Base-by-base conservation (phyloP, 2,888 invertebrate species). In the Myopa testacea region DNA sequence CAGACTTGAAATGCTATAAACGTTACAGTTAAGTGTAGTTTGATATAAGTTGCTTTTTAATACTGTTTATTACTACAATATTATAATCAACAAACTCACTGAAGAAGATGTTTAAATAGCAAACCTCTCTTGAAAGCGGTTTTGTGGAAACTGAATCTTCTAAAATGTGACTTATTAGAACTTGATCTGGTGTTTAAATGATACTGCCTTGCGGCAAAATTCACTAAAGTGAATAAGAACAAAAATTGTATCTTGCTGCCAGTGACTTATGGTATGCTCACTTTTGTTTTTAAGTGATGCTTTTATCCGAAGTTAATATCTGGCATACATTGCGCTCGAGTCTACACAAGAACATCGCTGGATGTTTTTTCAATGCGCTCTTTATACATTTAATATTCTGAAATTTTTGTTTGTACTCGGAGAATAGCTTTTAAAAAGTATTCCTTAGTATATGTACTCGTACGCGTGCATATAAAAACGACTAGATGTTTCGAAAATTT, bases 51-150 rank as follows among this genome's bases (percentile, higher is more conserved):
- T 45, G 45, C 45, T 6, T 45, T 3, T 8, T 26, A 26, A 26
- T 26, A 26, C 26, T 45, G 6, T 45, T 45, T 10, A 8, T 10
- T 45, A 10, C 45, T 10, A 8, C 45, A 8, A 10, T 45, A 45
- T 6, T 8, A 45, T 45, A 45, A 45, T 45, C 45, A 55, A 55
- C 10, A 55, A 55, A 6, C 55, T 12, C 55, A 55, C 14, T 8
- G 45, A n/a, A 65, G 14, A 16, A 38, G 65, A 38, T 38, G 38
- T 77, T 73, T 81, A 79, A 83, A 8, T 45, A 45, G 76, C 82
- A 84, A 86, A 86, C 88, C 87, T 86, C 85, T 86, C 87, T 86
- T 85, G 85, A 84, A 85, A 84, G 86, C 85, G 85, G 86, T 84
- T 85, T 85, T 84, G 82, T 84, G 83, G 84, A 85, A 87, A 88